Base-by-base conservation (phyloP, 2,797 vertebrate species). In the Coregonus suidteri region DNA sequence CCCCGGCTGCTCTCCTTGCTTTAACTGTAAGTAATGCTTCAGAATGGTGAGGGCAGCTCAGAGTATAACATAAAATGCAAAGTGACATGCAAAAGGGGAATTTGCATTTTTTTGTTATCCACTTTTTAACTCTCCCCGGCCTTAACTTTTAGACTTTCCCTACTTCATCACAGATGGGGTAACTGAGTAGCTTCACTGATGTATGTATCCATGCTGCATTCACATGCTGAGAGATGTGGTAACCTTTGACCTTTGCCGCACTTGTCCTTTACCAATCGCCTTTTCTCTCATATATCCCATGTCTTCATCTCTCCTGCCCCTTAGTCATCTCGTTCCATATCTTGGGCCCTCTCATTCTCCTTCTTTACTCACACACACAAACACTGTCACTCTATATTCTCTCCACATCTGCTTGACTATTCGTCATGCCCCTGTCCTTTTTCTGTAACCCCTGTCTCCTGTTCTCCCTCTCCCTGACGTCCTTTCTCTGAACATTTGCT, bases 391-490 rank as follows among this genome's bases (percentile, higher is more conserved):
- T 67, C 25, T 74, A 67, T 82, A 47, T 20, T 47, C 41, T 47
- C 41, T 9, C 41, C 9, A 25, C 5, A 79, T 81, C 54, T 74
- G 67, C 70, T 75, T 69, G 41, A 47, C 41, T 47, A 47, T 47
- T 47, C 41, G 9, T 47, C 41, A 47, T 47, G 41, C 41, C 41
- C 41, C 9, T 47, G 41, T 47, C 41, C n/a, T n/a, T 41, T 15
- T 14, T 16, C 66, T 37, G 4, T 53, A 37, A 30, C 15, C 53
- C 9, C 41, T 47, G 41, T 34, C 15, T 35, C 13, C 56, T 74
- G 54, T 64, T 9, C 6, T 52, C 3, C 1, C 37, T 73, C 53
- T 47, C 7, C 41, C 59, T 41, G 52, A 25, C 18, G 16, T 7
- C 14, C 41, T 41, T 0, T 79, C 47, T 80, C 68, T 18, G 72